These are phyloP conservation scores for Drosophila kokeensis DNA, from an alignment of 2,888 invertebrate genomes.

Conservation along the genomic window DNA sequence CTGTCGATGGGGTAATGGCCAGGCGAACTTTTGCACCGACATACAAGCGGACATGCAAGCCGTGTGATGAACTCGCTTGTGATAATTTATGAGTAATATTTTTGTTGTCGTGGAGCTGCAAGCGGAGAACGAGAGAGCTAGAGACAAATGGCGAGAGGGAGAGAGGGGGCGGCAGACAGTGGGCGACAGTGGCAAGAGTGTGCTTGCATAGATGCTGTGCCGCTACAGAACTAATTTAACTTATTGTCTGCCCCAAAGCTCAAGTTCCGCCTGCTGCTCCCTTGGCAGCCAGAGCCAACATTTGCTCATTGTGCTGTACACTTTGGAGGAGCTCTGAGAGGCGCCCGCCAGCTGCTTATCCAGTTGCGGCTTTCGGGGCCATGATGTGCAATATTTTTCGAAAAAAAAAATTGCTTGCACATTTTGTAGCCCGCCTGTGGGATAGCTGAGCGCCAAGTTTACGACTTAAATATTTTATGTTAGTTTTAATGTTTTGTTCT, in stretches of 20 bases:
- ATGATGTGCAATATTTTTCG: slow-evolving; percentile 34
- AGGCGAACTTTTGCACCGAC: slow-evolving; percentile 59
- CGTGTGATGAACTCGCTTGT: slow-evolving; percentile 73
- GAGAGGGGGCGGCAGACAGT: neutral
- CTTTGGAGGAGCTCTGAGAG: slow-evolving; percentile 1
- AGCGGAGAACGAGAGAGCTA: neutral
- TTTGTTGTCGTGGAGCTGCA: slow-evolving; percentile 54
- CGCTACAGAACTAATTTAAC: slow-evolving; percentile 44
- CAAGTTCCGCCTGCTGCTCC: slow-evolving; percentile 4
- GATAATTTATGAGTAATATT: slow-evolving; percentile 79
- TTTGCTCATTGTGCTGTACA: slow-evolving; percentile 2
- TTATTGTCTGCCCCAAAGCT: slow-evolving; percentile 34
- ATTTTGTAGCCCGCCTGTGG: slow-evolving; percentile 10
- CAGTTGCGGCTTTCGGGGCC: slow-evolving; percentile 27
- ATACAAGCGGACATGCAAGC: slow-evolving; percentile 36
- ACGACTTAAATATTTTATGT: slow-evolving; percentile 35
- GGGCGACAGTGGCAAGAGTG: neutral
- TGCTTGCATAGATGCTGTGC: slow-evolving; percentile 10
- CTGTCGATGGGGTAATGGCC: slow-evolving; percentile 31
- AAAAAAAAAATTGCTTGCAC: slow-evolving; percentile 14
- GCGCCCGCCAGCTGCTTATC: slow-evolving; percentile 24
- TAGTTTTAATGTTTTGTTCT: slow-evolving; percentile 28
- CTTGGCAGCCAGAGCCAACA: slow-evolving; percentile 2
- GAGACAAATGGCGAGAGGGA: too few relatives aligned
- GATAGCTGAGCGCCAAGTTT: slow-evolving; percentile 2